Conservation (phyloP, 2,113 vertebrate genomes). For the Tylochromis polylepis region DNA sequence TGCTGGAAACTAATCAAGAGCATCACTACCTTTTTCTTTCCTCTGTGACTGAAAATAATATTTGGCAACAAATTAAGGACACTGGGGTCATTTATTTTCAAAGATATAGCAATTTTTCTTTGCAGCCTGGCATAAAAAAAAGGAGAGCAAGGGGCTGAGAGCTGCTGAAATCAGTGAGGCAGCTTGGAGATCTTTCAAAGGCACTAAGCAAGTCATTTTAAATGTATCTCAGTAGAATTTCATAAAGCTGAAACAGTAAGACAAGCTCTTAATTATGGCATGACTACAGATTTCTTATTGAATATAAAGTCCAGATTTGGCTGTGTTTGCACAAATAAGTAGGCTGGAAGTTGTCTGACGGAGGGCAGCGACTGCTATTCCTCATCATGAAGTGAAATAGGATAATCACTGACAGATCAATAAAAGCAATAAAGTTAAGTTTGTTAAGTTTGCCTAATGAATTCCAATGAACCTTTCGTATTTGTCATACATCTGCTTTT, state of each 20-base stretch:
- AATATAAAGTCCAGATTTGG: neutral
- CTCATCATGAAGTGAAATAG: neutral
- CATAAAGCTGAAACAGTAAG: neutral
- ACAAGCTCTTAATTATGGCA: neutral
- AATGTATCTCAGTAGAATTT: neutral
- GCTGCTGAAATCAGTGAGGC: neutral
- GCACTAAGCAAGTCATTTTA: neutral
- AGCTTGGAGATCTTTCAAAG: neutral
- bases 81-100: neutral
- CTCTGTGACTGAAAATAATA: constrained; percentile 13
- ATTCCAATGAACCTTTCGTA: neutral
- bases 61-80: constrained; percentile 12
- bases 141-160: neutral
- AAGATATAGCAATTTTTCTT: neutral
- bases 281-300: neutral
- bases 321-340: neutral
- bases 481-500: neutral
- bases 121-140: neutral
- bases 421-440: constrained; percentile 33
- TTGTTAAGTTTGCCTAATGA: neutral
- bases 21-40: neutral
- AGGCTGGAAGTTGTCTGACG: neutral
- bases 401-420: constrained; percentile 35
- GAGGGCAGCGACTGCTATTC: neutral
- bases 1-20: neutral